Evolutionary conservation across 2,797 vertebrate species (phyloP).

Genomic region (Numenius phaeopus): DNA sequence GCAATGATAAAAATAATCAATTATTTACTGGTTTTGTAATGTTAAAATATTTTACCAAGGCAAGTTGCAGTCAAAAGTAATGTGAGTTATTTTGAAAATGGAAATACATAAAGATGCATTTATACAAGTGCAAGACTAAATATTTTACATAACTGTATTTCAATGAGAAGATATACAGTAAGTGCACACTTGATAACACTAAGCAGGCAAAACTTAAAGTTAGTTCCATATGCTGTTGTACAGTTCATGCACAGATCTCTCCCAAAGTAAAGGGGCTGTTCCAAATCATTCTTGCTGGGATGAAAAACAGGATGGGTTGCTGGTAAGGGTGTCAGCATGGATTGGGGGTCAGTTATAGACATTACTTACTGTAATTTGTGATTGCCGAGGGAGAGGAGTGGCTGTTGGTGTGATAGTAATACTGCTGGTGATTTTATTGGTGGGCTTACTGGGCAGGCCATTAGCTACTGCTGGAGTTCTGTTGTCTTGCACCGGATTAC

Average conservation of each 20-base stretch:
- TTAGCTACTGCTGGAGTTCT: slow-evolving; percentile 88
- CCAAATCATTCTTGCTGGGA: slow-evolving; percentile 75
- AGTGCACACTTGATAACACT: slow-evolving; percentile 89
- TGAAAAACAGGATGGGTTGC: slow-evolving; percentile 76
- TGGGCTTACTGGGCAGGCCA: slow-evolving; percentile 84
- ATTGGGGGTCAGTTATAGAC: slow-evolving; percentile 88
- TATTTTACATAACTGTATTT: slow-evolving; percentile 86
- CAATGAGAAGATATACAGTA: slow-evolving; percentile 91
- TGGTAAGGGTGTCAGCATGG: slow-evolving; percentile 78
- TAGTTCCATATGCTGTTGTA: slow-evolving; percentile 81
- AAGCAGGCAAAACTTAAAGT: slow-evolving; percentile 84
- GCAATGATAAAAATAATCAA: slow-evolving; percentile 85
- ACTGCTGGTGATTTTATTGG: slow-evolving; percentile 97
- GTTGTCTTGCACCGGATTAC: slow-evolving; percentile 85
- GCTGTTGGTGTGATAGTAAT: slow-evolving; percentile 97
- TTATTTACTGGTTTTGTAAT: slow-evolving; percentile 80
- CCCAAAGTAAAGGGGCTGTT: slow-evolving; percentile 79
- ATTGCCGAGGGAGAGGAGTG: slow-evolving; percentile 91
- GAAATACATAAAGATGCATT: slow-evolving; percentile 87
- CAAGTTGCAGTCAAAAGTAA: slow-evolving; percentile 82
- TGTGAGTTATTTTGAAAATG: slow-evolving; percentile 84
- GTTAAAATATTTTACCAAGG: slow-evolving; percentile 84
- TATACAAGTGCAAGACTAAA: slow-evolving; percentile 90
- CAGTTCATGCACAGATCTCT: slow-evolving; percentile 88
- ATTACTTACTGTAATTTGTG: slow-evolving; percentile 99